Evolutionary conservation across 2,113 vertebrate species (phyloP).

Genomic region (Plecturocebus donacophilus): DNA sequence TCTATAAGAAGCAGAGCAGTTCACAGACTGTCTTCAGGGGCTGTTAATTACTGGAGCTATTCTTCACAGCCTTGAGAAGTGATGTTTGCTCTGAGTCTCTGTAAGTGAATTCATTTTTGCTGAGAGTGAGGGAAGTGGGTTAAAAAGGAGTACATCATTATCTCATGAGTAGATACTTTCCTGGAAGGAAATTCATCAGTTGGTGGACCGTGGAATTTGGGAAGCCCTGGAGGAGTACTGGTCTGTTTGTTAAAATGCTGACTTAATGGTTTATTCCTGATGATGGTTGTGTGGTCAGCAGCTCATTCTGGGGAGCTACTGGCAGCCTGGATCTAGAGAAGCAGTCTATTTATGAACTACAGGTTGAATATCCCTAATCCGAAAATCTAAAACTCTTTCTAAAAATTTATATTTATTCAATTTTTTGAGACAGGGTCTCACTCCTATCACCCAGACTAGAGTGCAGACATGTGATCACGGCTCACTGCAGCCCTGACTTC

Average conservation of each 20-base stretch:
- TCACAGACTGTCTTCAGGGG: background rate
- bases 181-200: background rate
- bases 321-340: background rate
- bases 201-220: background rate
- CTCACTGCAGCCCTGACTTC: too few relatives aligned
- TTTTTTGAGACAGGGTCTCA: too few relatives aligned
- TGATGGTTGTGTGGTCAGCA: background rate
- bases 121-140: background rate
- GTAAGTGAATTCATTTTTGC: background rate
- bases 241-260: constrained; percentile 12
- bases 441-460: too few relatives aligned
- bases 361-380: background rate
- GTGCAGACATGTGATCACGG: too few relatives aligned
- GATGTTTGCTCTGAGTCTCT: background rate
- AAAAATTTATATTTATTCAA: too few relatives aligned
- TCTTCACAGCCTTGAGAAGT: background rate
- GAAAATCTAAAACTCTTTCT: background rate
- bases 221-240: background rate
- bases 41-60: background rate
- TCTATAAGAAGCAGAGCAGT: background rate
- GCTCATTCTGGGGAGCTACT: background rate
- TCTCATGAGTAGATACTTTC: background rate
- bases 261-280: background rate
- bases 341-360: background rate
- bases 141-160: background rate